phyloP scores from a whole-genome alignment of 2,797 vertebrate species.

The Danio albolineatus region DNA sequence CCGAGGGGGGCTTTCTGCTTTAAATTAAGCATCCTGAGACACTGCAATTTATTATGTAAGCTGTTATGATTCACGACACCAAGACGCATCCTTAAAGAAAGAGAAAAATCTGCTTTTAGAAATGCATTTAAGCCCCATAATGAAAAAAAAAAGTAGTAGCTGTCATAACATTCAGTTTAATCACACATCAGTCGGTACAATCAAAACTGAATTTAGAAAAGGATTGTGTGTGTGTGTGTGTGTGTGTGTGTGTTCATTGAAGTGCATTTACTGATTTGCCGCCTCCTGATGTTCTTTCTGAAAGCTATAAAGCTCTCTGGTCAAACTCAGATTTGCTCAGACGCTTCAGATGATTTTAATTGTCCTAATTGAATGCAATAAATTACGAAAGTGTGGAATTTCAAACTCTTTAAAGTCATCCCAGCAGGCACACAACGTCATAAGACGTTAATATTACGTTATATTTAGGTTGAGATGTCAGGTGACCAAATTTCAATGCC shows the following conservation, averaged over 20 bases:
- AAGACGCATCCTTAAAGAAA: conserved; percentile 7
- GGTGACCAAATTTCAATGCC: too few relatives aligned
- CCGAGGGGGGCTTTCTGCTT: not conserved
- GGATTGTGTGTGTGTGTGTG: not conserved
- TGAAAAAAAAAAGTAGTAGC: not conserved
- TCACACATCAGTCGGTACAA: not conserved
- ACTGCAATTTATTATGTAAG: conserved; percentile 38
- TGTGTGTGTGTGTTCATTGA: not conserved
- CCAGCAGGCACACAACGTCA: too few relatives aligned
- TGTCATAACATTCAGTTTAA: conserved; percentile 17
- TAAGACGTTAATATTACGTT: too few relatives aligned
- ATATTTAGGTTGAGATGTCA: too few relatives aligned
- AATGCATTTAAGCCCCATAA: conserved; percentile 2
- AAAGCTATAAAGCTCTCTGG: conserved; percentile 17
- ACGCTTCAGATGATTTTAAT: conserved; percentile 4
- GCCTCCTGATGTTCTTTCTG: not conserved
- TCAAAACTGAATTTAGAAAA: not conserved
- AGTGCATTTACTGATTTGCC: not conserved
- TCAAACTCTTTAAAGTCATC: not conserved
- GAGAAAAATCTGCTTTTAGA: not conserved
- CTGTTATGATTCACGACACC: conserved; percentile 2
- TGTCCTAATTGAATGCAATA: not conserved
- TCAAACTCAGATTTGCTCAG: conserved; percentile 15
- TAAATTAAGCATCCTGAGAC: conserved; percentile 20
- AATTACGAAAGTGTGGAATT: not conserved